Evolutionary conservation across 1,140 invertebrate species (phyloP), one percentile per base, ranked within the genome.

Genomic region (Achatina immaculata): DNA sequence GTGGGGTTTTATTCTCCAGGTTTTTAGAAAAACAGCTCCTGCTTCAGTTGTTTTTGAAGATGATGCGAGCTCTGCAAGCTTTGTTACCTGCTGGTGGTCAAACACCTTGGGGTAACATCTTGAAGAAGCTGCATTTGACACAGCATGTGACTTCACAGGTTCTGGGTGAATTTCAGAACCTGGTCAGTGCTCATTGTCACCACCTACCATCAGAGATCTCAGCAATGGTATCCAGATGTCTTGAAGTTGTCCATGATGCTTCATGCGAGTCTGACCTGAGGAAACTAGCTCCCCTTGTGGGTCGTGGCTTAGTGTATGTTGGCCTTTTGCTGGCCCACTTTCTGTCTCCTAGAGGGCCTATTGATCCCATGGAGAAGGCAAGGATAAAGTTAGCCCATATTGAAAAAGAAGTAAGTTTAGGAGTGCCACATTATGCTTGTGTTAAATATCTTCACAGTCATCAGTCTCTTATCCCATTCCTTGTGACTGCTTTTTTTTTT

Each of bases 281-380:
- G 7, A 62, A 45, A 34, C 24, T 78, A 0, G 42, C 14, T 19
- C 83, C 42, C 28, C 51, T 66, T 34, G 24, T 86, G 45, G 89
- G 89, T 28, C 43, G 71, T 69, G 82, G 76, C 0, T 85, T 88
- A 85, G 85, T 86, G 24, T 78, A 83, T 68, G 73, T 88, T 19
- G 89, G 88, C 48, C 73, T 87, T 55, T 66, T 87, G 16, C 82
- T 85, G 38, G 80, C 82, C 31, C 71, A 83, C 40, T 74, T 90
- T 31, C 68, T 89, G 65, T 84, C 83, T 31, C 90, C 90, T 24
- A 74, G 81, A 43, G 86, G 87, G 14, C 85, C 87, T 68, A 87
- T 91, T 14, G 91, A 92, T 82, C 91, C 91, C 24, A 85, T 89
- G 16, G 84, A 89, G 24, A 89, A 90, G 81, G 34, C 84, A 14